Base-by-base conservation (phyloP, 2,888 invertebrate species). In the Hylaea fasciaria region DNA sequence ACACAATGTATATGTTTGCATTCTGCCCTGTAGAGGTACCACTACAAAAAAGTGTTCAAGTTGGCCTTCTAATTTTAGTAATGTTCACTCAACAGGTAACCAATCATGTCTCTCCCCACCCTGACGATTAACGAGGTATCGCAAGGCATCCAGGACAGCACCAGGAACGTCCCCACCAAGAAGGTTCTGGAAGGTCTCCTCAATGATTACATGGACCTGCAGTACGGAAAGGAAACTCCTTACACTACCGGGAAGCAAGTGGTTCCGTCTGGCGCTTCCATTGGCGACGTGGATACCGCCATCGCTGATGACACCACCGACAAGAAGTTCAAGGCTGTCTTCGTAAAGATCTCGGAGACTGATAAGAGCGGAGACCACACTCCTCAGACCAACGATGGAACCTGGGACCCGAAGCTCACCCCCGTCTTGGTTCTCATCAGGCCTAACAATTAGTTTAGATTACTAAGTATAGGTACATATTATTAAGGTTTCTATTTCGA, bases 121-220 rank as follows among this genome's bases (percentile, higher is more conserved):
- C 66, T 89, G 0, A 86, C 87, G 0, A 65, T 89, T 12, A 73
- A 83, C 56, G 84, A 89, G 61, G 71, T 89, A 0, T 81, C 85
- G 1, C 69, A 76, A 13, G 88, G 79, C 1, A 81, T 84, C 50
- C 74, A 82, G 40, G 82, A 84, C 63, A 71, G 80, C n/a, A 77
- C 82, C 14, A 78, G 81, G 16, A 81, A 75, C 4, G 61, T 71
- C 0, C 77, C 69, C 40, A 72, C 84, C 1, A 83, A 83, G 73
- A 89, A 83, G 60, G 86, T 89, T 46, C 76, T 90, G 11, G 86
- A 84, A 73, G 86, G 89, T 1, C 66, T 91, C 10, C 76, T 91
- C 0, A 89, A 89, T 40, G 91, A 91, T 65, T 88, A 74, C 73
- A 90, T 91, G 91, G 89, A 90, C 60, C 74, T 91, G 0, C 86